Conservation (phyloP, 1,140 invertebrate species). For the Drosophila athabasca region DNA sequence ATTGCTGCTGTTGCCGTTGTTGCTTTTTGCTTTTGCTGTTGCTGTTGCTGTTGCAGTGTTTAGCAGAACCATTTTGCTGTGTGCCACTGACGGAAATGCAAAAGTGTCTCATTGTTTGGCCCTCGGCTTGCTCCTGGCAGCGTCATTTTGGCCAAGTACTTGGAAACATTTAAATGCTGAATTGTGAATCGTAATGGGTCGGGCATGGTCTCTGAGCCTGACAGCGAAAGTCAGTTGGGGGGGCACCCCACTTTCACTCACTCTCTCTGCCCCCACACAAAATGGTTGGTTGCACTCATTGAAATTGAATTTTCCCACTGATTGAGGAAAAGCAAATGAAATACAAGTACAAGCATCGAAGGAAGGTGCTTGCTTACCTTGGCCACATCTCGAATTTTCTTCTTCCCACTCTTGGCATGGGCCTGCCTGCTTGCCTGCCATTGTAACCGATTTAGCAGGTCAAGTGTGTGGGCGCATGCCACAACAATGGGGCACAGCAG, state of each 20-base stretch:
- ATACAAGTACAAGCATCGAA: constrained; percentile 3
- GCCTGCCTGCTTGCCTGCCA: constrained; percentile 36
- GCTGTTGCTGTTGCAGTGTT: constrained; percentile 47
- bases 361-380: constrained; percentile 18
- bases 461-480: constrained; percentile 66
- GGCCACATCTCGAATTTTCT: constrained; percentile 35
- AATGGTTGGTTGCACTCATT: constrained; percentile 20
- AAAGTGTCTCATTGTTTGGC: constrained; percentile 72
- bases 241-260: constrained; percentile 2
- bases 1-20: neutral
- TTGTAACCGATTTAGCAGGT: constrained; percentile 62
- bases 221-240: neutral
- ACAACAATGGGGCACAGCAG: constrained; percentile 57
- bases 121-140: constrained; percentile 46
- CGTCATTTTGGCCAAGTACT: constrained; percentile 73
- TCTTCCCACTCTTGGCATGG: neutral
- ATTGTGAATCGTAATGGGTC: constrained; percentile 41
- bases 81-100: constrained; percentile 65
- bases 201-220: neutral
- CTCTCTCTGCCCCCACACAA: neutral
- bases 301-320: constrained; percentile 42
- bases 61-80: constrained; percentile 53
- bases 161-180: constrained; percentile 73
- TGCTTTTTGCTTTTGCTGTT: no score
- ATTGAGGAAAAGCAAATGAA: constrained; percentile 11